Evolutionary conservation across 2,888 invertebrate genomes (phyloP).

Genomic region (Psylliodes chrysocephalus): DNA sequence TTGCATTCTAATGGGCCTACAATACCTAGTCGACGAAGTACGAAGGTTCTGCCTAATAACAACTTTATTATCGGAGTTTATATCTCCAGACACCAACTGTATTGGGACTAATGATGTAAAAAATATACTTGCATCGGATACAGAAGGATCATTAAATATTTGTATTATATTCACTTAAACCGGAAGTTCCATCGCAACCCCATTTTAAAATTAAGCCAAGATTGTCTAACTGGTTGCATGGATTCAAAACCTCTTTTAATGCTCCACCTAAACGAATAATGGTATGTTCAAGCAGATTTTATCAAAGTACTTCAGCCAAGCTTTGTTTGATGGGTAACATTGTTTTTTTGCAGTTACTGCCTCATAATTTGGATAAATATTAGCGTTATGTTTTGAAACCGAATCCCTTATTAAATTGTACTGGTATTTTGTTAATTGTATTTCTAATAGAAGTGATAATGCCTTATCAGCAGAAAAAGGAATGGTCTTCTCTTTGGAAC

Average conservation of each 20-base stretch:
- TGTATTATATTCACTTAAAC: no score
- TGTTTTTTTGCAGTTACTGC: background rate
- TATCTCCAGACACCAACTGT: conserved; percentile 9
- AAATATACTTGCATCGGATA: no score
- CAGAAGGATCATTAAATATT: no score
- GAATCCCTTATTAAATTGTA: conserved; percentile 4
- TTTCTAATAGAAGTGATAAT: background rate
- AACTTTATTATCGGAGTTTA: background rate
- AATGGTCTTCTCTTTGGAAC: no score
- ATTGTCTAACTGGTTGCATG: no score
- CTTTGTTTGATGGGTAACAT: background rate
- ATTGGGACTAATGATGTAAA: conserved; percentile 19
- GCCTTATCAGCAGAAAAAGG: background rate
- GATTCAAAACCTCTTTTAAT: conserved; percentile 5
- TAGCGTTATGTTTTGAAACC: background rate
- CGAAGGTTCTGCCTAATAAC: conserved; percentile 25
- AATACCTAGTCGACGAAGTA: no score
- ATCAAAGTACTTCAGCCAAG: background rate
- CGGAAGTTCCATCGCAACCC: no score
- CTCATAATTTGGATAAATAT: no score
- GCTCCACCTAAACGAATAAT: background rate
- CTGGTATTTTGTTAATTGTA: background rate
- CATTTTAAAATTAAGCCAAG: conserved; percentile 28
- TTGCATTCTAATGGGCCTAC: conserved; percentile 8
- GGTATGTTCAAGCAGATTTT: conserved; percentile 16